Base-by-base conservation (phyloP, 1,140 invertebrate genomes). In the Cotesia glomerata region DNA sequence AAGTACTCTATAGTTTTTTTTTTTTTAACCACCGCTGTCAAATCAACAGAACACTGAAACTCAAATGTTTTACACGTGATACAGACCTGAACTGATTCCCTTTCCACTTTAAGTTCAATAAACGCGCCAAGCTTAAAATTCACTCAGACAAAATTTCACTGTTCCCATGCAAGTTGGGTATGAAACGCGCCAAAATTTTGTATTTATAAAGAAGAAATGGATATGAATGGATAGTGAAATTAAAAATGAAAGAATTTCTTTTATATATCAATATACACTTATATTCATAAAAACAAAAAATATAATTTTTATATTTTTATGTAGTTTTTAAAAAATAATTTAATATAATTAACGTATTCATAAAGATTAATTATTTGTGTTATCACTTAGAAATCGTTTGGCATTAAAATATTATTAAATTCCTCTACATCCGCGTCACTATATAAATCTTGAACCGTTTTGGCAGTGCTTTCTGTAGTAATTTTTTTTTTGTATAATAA, bases 331-430 rank as follows among this genome's bases (percentile, higher is more conserved):
- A n/a, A 35, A 16, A 65, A 65, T 65, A 35, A n/a, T 9, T 16
- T 34, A 39, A 39, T 45, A 65, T n/a, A 62, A n/a, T 62, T 8
- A 34, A 62, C 36, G 36, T 39, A 39, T 39, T 39, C 5, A 26
- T 34, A 62, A 54, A 35, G 9, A 56, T 68, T 71, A n/a, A 63
- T 39, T 26, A 14, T 11, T n/a, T 13, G 49, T 51, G n/a, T 16
- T 65, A 3, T 58, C 62, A 72, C 62, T 72, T 45, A 65, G 18
- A 72, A 72, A 7, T 72, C 56, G 18, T 68, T 72, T 68, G 71
- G 64, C 71, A 72, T 72, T 51, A 52, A 67, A 61, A 72, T 72
- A 58, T 45, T 72, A 72, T 72, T 34, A 62, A 68, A 72, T 16
- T 72, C 64, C 13, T 72, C 71, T 39, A 68, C 64, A 72, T 72